Evolutionary conservation across 2,113 vertebrate genomes (phyloP), one percentile per base, ranked within the genome.

Genomic region (Leptobrachium ailaonicum): DNA sequence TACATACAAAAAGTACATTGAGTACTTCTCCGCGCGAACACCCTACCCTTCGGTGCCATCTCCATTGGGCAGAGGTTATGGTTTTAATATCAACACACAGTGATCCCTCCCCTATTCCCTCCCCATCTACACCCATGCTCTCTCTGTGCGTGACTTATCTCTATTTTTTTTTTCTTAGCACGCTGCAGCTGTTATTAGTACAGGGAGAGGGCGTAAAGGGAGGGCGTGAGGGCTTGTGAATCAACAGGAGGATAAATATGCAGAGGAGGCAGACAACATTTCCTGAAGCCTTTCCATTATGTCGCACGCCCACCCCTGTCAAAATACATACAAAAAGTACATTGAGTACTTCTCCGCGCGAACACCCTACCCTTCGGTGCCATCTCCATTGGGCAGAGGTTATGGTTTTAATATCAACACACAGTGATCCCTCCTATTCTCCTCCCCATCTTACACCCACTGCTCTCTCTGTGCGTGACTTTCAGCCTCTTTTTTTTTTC

Each of bases 241-340:
- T 80, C 71, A 80, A 71, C 78, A 80, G 79, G 79, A 80, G 79
- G 79, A 80, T 80, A 75, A 80, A 80, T 71, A 80, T 54, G 77
- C 71, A 73, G 71, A 67, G 71, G 41, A 73, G 71, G 77, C 77
- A 80, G 77, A 73, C 78, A 75, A 47, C 79, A 74, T 80, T 80
- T 80, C 79, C 79, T 80, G 63, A 80, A 80, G 71, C 71, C 78
- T 73, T 66, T 73, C 78, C 42, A 75, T 80, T 80, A 75, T 80
- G 8, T 53, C 20, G 64, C n/a, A 80, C 79, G 64, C 79, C 79
- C 72, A 80, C 79, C 66, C 47, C 62, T 66, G 71, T 42, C 32
- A 69, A 62, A 80, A 71, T 73, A 80, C 78, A 80, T 73, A 66
- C 6, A 68, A 72, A n/a, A 79, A 79, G 78, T 73, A 80, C 78